phyloP scores from a whole-genome alignment of 2,113 vertebrate species.

The Oenanthe oenanthe region DNA sequence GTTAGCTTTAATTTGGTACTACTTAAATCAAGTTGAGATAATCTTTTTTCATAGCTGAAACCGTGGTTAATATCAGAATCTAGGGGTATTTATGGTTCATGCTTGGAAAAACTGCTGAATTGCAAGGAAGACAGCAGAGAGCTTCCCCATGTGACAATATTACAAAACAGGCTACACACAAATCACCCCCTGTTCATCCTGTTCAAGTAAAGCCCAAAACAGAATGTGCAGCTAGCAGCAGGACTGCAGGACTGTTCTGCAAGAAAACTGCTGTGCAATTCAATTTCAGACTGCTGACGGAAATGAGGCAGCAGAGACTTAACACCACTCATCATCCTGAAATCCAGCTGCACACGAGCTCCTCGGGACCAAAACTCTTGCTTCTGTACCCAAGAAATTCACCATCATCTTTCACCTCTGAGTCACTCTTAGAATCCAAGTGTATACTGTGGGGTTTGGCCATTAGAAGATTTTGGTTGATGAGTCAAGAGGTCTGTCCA shows the following conservation, averaged over 20 bases:
- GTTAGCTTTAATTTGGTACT: not conserved
- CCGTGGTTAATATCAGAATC: not conserved
- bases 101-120: not conserved
- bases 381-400: not conserved
- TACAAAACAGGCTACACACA: not conserved
- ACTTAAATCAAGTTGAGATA: not conserved
- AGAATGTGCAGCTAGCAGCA: too few species aligned
- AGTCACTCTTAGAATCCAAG: not conserved
- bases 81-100: not conserved
- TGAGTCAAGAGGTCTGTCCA: not conserved
- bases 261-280: not conserved
- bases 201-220: not conserved
- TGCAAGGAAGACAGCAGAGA: not conserved
- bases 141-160: not conserved
- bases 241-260: not conserved
- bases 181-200: not conserved
- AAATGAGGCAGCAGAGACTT: not conserved
- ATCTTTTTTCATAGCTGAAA: not conserved
- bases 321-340: not conserved
- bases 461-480: fast-evolving
- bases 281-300: not conserved
- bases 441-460: fast-evolving
- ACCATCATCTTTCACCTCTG: not conserved
- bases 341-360: not conserved
- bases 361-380: fast-evolving